Evolutionary conservation across 2,113 vertebrate species (phyloP).

Genomic region (Tachuris rubrigastra): DNA sequence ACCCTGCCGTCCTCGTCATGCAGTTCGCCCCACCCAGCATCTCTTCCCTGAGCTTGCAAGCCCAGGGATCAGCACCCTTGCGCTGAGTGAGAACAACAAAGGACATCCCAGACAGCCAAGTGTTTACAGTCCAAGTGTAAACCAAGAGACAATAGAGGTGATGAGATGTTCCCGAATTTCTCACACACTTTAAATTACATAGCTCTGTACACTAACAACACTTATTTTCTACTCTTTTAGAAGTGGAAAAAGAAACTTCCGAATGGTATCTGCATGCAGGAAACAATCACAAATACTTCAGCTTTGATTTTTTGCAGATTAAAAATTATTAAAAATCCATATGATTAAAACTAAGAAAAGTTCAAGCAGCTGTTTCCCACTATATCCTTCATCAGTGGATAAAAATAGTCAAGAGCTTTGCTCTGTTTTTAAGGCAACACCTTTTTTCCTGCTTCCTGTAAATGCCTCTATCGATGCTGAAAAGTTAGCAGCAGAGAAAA

Average conservation of each 20-base stretch:
- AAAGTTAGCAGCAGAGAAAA: not conserved
- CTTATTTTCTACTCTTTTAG: not conserved
- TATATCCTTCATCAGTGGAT: not conserved
- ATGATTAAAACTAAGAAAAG: not conserved
- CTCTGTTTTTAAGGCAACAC: constrained; percentile 28
- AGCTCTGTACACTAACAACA: not conserved
- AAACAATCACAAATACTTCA: not conserved
- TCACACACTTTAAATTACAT: not conserved
- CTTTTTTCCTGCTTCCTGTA: constrained; percentile 46
- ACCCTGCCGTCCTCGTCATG: rapidly evolving
- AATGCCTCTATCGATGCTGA: not conserved
- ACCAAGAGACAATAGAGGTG: constrained; percentile 1
- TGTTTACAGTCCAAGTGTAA: not conserved
- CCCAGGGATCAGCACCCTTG: not conserved
- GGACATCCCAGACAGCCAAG: not conserved
- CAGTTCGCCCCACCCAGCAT: not conserved
- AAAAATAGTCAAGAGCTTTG: constrained; percentile 44
- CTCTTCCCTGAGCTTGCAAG: not conserved
- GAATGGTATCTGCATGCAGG: not conserved
- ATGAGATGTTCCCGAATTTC: not conserved
- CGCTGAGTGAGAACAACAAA: not conserved
- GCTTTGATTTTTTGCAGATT: not conserved
- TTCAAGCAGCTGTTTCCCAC: not conserved
- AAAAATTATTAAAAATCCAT: not conserved
- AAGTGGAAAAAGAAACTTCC: not conserved